Evolutionary conservation across 2,888 invertebrate species (phyloP).

Genomic region (Heteromyza rotundicornis): DNA sequence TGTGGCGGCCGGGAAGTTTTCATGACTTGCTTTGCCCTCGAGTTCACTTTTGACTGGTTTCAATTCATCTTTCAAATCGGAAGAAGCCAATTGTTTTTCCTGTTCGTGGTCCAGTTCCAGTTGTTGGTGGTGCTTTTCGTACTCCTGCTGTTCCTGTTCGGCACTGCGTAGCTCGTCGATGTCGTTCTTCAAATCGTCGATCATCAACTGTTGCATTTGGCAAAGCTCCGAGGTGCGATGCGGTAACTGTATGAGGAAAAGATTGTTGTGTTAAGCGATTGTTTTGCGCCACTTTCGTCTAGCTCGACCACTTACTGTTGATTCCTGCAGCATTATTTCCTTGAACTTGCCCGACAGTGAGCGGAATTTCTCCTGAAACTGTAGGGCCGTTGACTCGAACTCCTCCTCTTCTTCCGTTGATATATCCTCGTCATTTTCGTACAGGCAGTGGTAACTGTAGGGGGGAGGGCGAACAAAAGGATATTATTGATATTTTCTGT

Average conservation of each 20-base stretch:
- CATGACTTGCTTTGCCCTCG: background rate
- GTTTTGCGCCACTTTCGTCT: no score
- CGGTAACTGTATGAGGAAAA: constrained; percentile 66
- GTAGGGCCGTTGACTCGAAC: constrained; percentile 72
- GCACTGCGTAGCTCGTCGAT: constrained; percentile 68
- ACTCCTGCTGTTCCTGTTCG: constrained; percentile 37
- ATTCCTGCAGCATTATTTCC: constrained; percentile 75
- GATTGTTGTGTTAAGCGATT: no score
- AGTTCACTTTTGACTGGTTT: constrained; percentile 31
- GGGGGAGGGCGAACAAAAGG: no score
- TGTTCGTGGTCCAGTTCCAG: constrained; percentile 13
- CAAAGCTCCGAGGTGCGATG: constrained; percentile 78
- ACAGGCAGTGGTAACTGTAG: constrained; percentile 79
- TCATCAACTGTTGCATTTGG: constrained; percentile 77
- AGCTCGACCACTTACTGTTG: constrained; percentile 75
- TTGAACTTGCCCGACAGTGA: constrained; percentile 77
- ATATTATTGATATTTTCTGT: background rate
- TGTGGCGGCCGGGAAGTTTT: constrained; percentile 12
- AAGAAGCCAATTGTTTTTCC: constrained; percentile 12
- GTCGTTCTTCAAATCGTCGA: constrained; percentile 73
- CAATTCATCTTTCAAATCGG: constrained; percentile 17
- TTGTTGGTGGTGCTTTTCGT: constrained; percentile 20
- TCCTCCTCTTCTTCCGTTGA: constrained; percentile 73
- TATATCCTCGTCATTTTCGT: constrained; percentile 67
- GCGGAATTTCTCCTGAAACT: constrained; percentile 73